phyloP scores from a whole-genome alignment of 2,113 vertebrate species.

The Apodemus speciosus region DNA sequence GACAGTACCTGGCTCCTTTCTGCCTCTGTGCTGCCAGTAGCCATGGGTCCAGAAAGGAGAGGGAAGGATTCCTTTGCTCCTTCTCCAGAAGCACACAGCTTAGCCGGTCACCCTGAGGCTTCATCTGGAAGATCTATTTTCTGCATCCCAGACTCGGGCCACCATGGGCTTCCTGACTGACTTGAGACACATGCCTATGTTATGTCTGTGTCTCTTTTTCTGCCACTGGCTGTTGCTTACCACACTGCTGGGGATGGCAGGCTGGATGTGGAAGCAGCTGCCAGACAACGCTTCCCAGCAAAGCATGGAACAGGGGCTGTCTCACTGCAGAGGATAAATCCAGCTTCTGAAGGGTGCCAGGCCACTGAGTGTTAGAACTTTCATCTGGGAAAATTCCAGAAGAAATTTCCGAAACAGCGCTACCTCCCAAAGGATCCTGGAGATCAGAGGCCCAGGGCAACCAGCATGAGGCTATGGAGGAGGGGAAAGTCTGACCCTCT shows the following conservation, averaged over 20 bases:
- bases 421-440: neutral
- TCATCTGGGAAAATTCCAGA: slow-evolving; percentile 5
- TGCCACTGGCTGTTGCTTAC: neutral
- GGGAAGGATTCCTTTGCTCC: neutral
- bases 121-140: neutral
- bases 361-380: neutral
- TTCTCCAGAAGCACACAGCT: neutral
- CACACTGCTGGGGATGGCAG: neutral
- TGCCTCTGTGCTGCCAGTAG: neutral
- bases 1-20: neutral
- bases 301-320: neutral
- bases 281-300: neutral
- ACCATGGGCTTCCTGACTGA: slow-evolving; percentile 23
- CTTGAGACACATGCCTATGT: neutral
- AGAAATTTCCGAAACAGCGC: neutral
- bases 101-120: neutral
- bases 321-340: neutral
- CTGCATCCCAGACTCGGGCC: neutral
- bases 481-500: neutral
- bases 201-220: slow-evolving; percentile 52
- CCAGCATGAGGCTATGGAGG: neutral
- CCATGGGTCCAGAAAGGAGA: neutral
- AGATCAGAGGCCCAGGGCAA: neutral
- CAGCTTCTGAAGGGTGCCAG: neutral
- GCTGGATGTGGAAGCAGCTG: neutral